A percentile compares a stretch with the other conserved stretches of the same genome.
Evolutionary conservation across 2,797 vertebrate genomes (phyloP).

Genomic region (Loriculus beryllinus): DNA sequence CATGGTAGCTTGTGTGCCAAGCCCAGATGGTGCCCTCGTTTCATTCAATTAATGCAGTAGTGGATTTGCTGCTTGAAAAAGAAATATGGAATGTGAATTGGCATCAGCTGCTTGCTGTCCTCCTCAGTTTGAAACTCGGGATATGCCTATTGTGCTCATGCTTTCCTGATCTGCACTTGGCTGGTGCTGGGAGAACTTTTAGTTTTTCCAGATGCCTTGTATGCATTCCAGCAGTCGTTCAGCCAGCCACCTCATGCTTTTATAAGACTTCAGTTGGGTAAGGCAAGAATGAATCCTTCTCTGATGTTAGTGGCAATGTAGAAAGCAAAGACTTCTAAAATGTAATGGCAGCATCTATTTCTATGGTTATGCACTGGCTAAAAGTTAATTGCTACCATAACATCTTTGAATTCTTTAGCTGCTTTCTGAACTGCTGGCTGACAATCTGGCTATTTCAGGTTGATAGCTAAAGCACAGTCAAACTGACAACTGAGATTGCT

Average conservation of each 20-base stretch:
- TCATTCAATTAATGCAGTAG: slow-evolving; percentile 14
- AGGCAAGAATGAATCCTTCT: background rate
- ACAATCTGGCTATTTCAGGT: background rate
- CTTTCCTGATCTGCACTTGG: background rate
- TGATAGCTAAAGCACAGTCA: background rate
- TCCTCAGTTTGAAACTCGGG: background rate
- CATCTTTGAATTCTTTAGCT: background rate
- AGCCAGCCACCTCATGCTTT: fast-evolving
- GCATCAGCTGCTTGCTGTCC: background rate
- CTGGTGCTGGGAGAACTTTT: background rate
- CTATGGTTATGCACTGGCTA: background rate
- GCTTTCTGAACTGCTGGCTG: background rate
- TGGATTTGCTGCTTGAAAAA: background rate
- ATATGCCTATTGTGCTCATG: background rate
- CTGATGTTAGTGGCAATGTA: background rate
- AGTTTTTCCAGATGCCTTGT: background rate
- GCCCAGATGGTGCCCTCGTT: slow-evolving; percentile 41
- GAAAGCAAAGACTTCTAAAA: background rate
- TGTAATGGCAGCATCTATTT: background rate
- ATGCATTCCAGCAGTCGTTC: background rate
- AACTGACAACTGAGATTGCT: background rate
- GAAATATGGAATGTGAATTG: background rate
- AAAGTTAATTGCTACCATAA: background rate
- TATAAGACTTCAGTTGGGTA: background rate
- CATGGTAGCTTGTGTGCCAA: slow-evolving; percentile 24